These are phyloP conservation scores for Gulo gulo DNA, from an alignment of 2,113 vertebrate genomes.

Conservation along the genomic window DNA sequence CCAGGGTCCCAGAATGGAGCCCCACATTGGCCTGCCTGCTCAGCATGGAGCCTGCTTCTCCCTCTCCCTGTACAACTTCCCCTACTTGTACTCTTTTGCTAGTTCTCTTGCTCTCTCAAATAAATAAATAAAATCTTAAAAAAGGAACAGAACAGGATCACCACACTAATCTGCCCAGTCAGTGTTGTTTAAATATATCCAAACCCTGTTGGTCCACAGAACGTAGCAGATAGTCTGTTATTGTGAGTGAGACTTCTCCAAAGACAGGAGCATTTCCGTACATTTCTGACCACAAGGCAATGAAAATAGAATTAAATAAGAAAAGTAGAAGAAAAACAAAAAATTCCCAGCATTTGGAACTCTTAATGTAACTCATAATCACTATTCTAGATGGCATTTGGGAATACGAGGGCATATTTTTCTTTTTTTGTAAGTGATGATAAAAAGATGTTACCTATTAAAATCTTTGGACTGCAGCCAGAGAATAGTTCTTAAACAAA, in stretches of 20 bases:
- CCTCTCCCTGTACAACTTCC: background rate
- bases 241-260: too few relatives aligned
- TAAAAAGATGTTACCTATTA: background rate
- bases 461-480: background rate
- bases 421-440: background rate
- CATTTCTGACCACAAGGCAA: background rate
- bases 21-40: background rate
- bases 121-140: background rate
- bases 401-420: background rate
- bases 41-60: background rate
- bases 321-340: background rate
- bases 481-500: background rate
- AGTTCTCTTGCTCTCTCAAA: background rate
- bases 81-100: background rate
- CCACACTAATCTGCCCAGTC: background rate
- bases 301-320: background rate
- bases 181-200: too few relatives aligned
- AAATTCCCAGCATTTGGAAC: background rate
- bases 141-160: background rate
- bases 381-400: background rate
- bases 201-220: background rate
- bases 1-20: background rate
- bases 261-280: accelerated
- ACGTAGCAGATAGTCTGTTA: accelerated
- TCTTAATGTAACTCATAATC: background rate